Evolutionary conservation across 1,140 invertebrate species (phyloP).

Genomic region (Teleopsis dalmanni): DNA sequence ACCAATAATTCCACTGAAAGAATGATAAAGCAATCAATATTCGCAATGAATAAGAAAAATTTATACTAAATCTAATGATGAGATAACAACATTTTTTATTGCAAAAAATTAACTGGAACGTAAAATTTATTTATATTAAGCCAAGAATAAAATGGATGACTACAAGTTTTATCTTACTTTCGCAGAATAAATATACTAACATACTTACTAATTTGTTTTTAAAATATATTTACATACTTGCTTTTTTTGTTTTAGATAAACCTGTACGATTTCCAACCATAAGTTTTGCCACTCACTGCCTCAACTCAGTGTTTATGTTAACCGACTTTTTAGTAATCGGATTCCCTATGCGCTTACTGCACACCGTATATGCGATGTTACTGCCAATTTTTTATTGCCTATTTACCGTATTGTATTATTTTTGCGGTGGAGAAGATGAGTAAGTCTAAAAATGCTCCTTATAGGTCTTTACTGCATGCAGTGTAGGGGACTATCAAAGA

Average conservation of each 20-base stretch:
- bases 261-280: constrained; percentile 42
- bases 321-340: constrained; percentile 61
- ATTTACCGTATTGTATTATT: constrained; percentile 65
- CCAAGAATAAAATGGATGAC: no score
- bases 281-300: constrained; percentile 63
- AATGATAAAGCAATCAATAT: background rate
- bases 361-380: constrained; percentile 60
- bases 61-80: no score
- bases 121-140: no score
- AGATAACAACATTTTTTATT: no score
- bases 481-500: no score
- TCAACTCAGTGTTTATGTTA: constrained; percentile 65
- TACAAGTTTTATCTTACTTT: no score
- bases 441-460: constrained; percentile 42
- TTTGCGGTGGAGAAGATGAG: constrained; percentile 60
- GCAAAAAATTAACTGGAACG: no score
- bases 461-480: background rate
- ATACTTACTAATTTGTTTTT: no score
- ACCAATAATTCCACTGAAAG: no score
- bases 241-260: constrained; percentile 33
- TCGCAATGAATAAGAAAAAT: no score
- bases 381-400: constrained; percentile 56
- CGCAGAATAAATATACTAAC: no score
- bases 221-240: no score
- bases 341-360: constrained; percentile 60